These are phyloP conservation scores for Cyclina sinensis DNA, from an alignment of 1,140 invertebrate species.

Conservation along the genomic window DNA sequence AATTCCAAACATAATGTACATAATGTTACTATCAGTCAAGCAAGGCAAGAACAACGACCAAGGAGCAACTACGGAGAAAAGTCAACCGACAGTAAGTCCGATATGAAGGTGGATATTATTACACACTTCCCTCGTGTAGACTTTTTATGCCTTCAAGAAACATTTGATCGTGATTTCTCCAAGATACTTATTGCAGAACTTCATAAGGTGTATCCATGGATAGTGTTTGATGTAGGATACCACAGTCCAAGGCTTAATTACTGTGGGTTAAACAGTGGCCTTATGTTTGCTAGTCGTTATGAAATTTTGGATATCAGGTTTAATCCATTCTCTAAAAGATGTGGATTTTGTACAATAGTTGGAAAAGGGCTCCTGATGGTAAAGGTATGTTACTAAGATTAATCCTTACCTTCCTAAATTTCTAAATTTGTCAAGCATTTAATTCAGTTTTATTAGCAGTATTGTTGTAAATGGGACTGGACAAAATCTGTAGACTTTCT, in stretches of 20 bases:
- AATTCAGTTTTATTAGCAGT: too few relatives aligned
- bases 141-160: slow-evolving; percentile 81
- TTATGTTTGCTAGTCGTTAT: slow-evolving; percentile 85
- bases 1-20: neutral
- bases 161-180: slow-evolving; percentile 74
- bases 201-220: slow-evolving; percentile 82
- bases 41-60: neutral
- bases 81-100: neutral
- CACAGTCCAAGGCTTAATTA: slow-evolving; percentile 70
- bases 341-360: slow-evolving; percentile 77
- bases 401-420: too few relatives aligned
- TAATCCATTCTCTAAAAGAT: slow-evolving; percentile 77
- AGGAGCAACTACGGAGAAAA: too few relatives aligned
- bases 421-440: too few relatives aligned
- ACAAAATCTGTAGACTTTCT: too few relatives aligned
- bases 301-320: slow-evolving; percentile 84
- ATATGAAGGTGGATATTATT: slow-evolving; percentile 64
- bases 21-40: neutral
- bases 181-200: slow-evolving; percentile 76
- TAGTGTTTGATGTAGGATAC: slow-evolving; percentile 80
- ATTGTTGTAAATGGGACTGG: too few relatives aligned
- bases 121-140: slow-evolving; percentile 78
- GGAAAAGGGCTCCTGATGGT: slow-evolving; percentile 85
- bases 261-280: slow-evolving; percentile 83
- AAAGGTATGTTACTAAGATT: too few relatives aligned